phyloP scores from a whole-genome alignment of 1,140 invertebrate species.

The Conus ventricosus region DNA sequence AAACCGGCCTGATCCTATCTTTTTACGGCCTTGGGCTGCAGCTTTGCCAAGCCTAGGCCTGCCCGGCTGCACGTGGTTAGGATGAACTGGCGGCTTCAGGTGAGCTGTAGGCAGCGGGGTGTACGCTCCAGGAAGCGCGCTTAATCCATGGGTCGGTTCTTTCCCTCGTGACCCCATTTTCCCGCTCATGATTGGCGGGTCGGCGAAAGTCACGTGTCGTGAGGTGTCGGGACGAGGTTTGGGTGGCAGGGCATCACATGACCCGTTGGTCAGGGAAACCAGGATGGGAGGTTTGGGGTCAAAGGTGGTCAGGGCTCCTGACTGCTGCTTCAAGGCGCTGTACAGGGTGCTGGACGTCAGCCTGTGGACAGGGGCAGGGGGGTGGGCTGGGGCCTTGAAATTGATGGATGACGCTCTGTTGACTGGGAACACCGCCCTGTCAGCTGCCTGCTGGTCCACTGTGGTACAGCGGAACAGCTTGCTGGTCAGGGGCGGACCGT shows the following conservation, averaged over 20 bases:
- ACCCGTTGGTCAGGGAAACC: neutral
- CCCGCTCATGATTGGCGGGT: neutral
- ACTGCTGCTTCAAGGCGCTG: conserved; percentile 1
- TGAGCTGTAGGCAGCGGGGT: neutral
- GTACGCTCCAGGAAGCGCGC: neutral
- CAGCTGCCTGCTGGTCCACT: neutral
- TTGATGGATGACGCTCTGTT: neutral
- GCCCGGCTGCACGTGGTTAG: neutral
- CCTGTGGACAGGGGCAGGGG: neutral
- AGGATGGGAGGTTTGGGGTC: neutral
- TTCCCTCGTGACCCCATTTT: neutral
- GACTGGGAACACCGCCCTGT: neutral
- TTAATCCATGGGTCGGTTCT: neutral
- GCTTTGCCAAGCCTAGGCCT: neutral
- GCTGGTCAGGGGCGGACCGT: neutral
- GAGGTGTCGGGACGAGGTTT: neutral
- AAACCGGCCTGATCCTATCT: neutral
- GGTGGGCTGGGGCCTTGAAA: neutral
- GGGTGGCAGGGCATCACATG: neutral
- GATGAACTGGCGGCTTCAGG: neutral
- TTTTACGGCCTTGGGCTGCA: neutral
- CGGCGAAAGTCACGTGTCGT: conserved; percentile 14
- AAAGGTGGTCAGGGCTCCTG: neutral
- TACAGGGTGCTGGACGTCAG: neutral
- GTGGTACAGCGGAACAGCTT: neutral